phyloP scores from a whole-genome alignment of 2,113 vertebrate species.

The Emydura subglobosa region DNA sequence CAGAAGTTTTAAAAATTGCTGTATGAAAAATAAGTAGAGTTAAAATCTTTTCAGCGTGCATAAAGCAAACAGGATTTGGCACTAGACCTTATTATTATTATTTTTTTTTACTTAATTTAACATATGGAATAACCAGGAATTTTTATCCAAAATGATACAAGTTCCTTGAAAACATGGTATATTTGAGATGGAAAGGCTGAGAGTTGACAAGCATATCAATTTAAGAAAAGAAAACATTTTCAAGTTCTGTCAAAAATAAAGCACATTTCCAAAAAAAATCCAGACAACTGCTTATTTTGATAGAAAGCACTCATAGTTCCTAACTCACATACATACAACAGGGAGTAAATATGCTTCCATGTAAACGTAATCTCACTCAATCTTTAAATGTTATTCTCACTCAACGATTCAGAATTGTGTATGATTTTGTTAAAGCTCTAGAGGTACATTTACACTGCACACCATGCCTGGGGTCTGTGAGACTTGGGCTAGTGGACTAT shows the following conservation, averaged over 20 bases:
- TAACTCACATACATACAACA: neutral
- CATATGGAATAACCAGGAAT: neutral
- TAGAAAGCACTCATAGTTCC: neutral
- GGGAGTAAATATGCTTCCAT: rapidly evolving
- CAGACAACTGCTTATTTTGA: neutral
- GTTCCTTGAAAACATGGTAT: neutral
- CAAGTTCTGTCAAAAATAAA: neutral
- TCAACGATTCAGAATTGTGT: rapidly evolving
- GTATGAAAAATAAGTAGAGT: slow-evolving; percentile 16
- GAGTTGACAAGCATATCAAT: rapidly evolving
- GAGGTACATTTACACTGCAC: neutral
- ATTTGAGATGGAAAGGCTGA: neutral
- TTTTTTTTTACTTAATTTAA: neutral
- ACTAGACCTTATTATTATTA: too few species aligned
- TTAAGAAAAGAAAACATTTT: neutral
- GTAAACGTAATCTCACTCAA: neutral
- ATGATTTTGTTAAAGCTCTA: neutral
- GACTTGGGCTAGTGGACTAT: neutral
- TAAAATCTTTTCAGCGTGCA: neutral
- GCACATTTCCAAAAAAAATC: neutral
- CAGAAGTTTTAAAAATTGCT: neutral
- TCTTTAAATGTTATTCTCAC: rapidly evolving
- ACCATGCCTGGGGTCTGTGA: neutral
- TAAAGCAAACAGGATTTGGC: neutral
- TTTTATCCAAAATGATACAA: neutral